Percentiles rank a stretch among this genome's conserved stretches.
Evolutionary conservation across 2,113 vertebrate genomes (phyloP).

Genomic region (Silurus glanis): DNA sequence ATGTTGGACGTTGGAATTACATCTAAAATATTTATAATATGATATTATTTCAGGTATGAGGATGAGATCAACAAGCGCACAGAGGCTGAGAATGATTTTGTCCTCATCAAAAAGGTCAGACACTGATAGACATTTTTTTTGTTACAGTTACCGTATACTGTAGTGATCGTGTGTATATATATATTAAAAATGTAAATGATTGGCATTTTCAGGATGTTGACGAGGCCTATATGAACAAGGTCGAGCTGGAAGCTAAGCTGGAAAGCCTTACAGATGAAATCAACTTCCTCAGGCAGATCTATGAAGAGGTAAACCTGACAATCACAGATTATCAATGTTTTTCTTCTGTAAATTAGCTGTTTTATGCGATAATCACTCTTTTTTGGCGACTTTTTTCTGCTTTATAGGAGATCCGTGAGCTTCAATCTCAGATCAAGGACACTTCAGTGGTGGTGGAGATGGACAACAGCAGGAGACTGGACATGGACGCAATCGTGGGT

Average conservation of each 20-base stretch:
- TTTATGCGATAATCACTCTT: neutral
- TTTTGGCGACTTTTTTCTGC: neutral
- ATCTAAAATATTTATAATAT: neutral
- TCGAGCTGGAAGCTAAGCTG: constrained; percentile 91
- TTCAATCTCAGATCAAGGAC: constrained; percentile 81
- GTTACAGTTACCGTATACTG: neutral
- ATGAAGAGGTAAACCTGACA: constrained; percentile 79
- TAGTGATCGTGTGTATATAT: no score
- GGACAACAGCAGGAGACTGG: constrained; percentile 91
- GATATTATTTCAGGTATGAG: constrained; percentile 70
- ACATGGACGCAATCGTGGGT: constrained; percentile 89
- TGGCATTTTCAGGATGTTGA: constrained; percentile 82
- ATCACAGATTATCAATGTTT: neutral
- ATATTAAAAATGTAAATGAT: neutral
- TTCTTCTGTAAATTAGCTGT: neutral
- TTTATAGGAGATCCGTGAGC: constrained; percentile 84
- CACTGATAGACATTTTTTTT: neutral
- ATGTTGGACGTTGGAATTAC: neutral
- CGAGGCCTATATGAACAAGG: constrained; percentile 91
- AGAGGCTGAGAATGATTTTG: constrained; percentile 80
- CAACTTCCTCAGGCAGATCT: constrained; percentile 87
- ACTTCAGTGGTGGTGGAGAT: constrained; percentile 91
- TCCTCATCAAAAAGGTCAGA: constrained; percentile 80
- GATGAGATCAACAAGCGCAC: constrained; percentile 82
- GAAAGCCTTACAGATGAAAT: constrained; percentile 88